Percentiles rank a stretch among this genome's conserved stretches.
phyloP scores from a whole-genome alignment of 2,888 invertebrate genomes.

The Esperia sulphurella region DNA sequence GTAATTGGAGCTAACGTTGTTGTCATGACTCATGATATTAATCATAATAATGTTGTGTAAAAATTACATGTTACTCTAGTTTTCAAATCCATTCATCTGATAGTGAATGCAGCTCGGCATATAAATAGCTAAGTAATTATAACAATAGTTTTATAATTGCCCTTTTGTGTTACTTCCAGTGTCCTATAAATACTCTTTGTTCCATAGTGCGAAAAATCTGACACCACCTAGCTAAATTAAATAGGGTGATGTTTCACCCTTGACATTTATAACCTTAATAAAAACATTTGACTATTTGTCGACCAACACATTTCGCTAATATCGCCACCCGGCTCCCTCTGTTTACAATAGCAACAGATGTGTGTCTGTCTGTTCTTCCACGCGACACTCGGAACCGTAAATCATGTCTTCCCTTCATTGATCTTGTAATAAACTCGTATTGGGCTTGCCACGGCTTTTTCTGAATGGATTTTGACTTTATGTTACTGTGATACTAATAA shows the following conservation, averaged over 20 bases:
- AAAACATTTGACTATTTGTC: slow-evolving; percentile 16
- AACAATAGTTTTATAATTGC: too few species aligned
- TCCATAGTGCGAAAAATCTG: background rate
- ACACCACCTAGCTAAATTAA: background rate
- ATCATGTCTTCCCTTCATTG: background rate
- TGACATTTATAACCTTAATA: background rate
- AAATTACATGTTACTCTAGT: too few species aligned
- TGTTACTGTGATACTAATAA: too few species aligned
- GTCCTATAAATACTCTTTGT: background rate
- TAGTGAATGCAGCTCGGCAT: too few species aligned
- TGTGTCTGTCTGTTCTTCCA: background rate
- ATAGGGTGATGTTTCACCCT: background rate
- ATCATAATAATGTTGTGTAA: too few species aligned
- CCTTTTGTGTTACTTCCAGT: too few species aligned
- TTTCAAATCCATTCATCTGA: too few species aligned
- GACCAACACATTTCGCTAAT: slow-evolving; percentile 21
- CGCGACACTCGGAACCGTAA: background rate
- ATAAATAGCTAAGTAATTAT: too few species aligned
- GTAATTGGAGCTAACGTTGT: too few species aligned
- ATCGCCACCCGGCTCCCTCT: slow-evolving; percentile 6
- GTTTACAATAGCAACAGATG: slow-evolving; percentile 12
- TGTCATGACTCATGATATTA: too few species aligned
- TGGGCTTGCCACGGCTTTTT: background rate
- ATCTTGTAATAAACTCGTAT: background rate
- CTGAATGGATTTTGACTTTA: too few species aligned